phyloP scores from a whole-genome alignment of 2,797 vertebrate species.

The Lacerta agilis region DNA sequence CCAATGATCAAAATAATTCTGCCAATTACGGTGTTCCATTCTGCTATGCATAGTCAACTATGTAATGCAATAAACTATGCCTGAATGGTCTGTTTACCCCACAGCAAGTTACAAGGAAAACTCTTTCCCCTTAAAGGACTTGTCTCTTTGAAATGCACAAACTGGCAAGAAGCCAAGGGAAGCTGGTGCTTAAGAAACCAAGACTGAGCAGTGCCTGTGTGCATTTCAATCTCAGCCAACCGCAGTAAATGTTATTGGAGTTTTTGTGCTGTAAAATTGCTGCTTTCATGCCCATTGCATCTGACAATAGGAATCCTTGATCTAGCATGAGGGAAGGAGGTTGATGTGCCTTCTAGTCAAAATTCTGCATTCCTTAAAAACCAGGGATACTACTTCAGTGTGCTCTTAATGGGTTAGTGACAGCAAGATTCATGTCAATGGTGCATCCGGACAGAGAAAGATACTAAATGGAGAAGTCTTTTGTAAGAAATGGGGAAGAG shows the following conservation, averaged over 20 bases:
- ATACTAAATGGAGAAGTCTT: slow-evolving; percentile 51
- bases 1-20: slow-evolving; percentile 74
- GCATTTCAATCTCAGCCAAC: slow-evolving; percentile 80
- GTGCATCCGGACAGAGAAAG: slow-evolving; percentile 52
- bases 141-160: slow-evolving; percentile 76
- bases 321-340: slow-evolving; percentile 68
- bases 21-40: slow-evolving; percentile 75
- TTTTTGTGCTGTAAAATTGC: slow-evolving; percentile 89
- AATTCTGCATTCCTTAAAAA: slow-evolving; percentile 71
- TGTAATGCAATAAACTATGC: slow-evolving; percentile 79
- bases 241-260: slow-evolving; percentile 84
- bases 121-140: slow-evolving; percentile 79
- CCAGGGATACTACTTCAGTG: slow-evolving; percentile 58
- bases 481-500: slow-evolving; percentile 8
- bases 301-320: slow-evolving; percentile 83
- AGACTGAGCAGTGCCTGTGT: slow-evolving; percentile 78
- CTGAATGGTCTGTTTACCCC: slow-evolving; percentile 81
- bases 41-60: slow-evolving; percentile 75
- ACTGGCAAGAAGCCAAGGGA: slow-evolving; percentile 81
- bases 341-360: slow-evolving; percentile 74
- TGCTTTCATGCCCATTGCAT: slow-evolving; percentile 88
- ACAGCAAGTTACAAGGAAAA: slow-evolving; percentile 78
- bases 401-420: slow-evolving; percentile 70
- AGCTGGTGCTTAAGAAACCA: slow-evolving; percentile 83
- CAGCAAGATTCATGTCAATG: slow-evolving; percentile 71